Base-by-base conservation (phyloP, 2,888 invertebrate genomes). In the Ligdia adustata region DNA sequence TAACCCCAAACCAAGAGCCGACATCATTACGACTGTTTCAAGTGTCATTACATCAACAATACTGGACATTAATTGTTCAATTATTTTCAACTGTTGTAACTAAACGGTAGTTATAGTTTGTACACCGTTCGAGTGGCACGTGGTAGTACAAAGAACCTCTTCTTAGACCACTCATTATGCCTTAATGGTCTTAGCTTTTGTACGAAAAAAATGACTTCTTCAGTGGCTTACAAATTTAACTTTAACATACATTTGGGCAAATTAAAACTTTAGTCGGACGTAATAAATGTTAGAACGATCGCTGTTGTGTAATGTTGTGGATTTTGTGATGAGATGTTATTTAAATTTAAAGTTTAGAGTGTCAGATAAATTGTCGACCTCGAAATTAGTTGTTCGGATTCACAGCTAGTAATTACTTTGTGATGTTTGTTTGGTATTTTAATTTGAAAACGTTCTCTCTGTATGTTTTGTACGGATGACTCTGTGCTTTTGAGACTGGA, bases 151-250 rank as follows among this genome's bases (percentile, higher is more conserved):
- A 81, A 84, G 78, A 74, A 79, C 76, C 81, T 80, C 86, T 86
- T 79, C 79, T 81, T 79, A 73, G 77, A 69, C 82, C 83, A 86
- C 88, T 90, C 88, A 90, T 90, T 89, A 89, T 82, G 66, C 69
- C 82, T 86, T 88, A 90, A 90, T 88, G 86, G 85, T 83, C 80
- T 85, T 72, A 74, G 72, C 38, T 62, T 76, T 72, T 78, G 73
- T 73, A 81, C 76, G 68, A 81, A 82, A 79, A 74, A 75, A 71
- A 75, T 81, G 77, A 82, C 81, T 73, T 80, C 72, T 73, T 76
- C 76, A 75, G 72, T 69, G 69, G 74, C 70, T 57, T 54, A 66
- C 72, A 66, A 50, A 44, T 20, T 59, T 52, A 37, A 9, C 24
- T 9, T 20, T 51, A 20, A 18, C 4, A 14, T 16, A 33, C 3